phyloP scores from a whole-genome alignment of 2,797 vertebrate species.

The Coilia nasus region DNA sequence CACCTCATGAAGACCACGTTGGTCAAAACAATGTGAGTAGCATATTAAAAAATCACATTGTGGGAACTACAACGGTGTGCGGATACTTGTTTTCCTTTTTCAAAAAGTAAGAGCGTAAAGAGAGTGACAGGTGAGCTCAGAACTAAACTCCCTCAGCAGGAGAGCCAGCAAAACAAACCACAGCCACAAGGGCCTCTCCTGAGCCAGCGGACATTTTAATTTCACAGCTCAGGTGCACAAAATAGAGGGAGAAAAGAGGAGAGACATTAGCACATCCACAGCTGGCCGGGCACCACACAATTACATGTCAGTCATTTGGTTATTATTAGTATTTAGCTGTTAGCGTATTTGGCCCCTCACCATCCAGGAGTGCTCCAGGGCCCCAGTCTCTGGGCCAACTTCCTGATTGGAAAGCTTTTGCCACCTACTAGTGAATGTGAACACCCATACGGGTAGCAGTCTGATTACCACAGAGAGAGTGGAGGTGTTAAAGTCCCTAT shows the following conservation, averaged over 20 bases:
- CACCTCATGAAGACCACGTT: too few relatives aligned
- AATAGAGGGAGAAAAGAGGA: constrained; percentile 41
- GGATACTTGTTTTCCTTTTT: too few relatives aligned
- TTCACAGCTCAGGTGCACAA: constrained; percentile 58
- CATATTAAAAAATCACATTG: too few relatives aligned
- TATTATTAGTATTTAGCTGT: constrained; percentile 48
- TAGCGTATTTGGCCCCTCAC: background rate
- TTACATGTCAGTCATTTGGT: constrained; percentile 22
- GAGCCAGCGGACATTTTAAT: constrained; percentile 36
- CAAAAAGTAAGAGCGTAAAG: too few relatives aligned
- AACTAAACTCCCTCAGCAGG: too few relatives aligned
- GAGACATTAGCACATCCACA: constrained; percentile 43
- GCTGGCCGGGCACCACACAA: constrained; percentile 30
- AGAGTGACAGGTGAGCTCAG: too few relatives aligned
- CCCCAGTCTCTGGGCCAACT: constrained; percentile 20
- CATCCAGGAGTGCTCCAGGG: background rate
- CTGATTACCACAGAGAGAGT: constrained; percentile 34
- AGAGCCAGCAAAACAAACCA: background rate
- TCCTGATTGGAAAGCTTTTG: constrained; percentile 59
- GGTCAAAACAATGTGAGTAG: too few relatives aligned
- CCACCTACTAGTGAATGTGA: constrained; percentile 56
- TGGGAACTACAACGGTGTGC: too few relatives aligned
- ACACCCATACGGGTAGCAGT: constrained; percentile 15
- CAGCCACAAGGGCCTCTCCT: background rate
- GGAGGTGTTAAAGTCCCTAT: constrained; percentile 46